Base-by-base conservation (phyloP, 2,113 vertebrate genomes). In the Macroglossus sobrinus region DNA sequence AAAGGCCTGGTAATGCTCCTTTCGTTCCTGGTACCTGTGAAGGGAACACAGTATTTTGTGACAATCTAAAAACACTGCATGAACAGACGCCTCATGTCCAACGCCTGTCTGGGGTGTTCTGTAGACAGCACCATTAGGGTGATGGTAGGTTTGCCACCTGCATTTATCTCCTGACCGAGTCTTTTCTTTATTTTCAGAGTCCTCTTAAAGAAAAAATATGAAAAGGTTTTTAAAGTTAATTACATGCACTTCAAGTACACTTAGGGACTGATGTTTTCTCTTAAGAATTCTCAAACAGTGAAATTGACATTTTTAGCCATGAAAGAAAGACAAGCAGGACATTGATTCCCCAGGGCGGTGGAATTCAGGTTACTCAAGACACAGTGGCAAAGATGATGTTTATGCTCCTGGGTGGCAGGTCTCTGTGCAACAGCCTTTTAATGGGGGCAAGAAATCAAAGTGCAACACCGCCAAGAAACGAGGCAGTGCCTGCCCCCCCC, bases 221-320 rank as follows among this genome's bases (percentile, higher is more conserved):
- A 45, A 74, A 87, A 66, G 38, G 2, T 33, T 95, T 53, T 66
- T 79, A 93, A 96, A 86, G 40, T 45, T 87, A 90, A 92, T 64
- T 14, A 28, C 9, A 78, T 19, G n/a, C 13, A 81, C 43, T 87
- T 87, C 28, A 92, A 94, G 72, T 24, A 81, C 26, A 84, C 61
- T 74, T 38, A 93, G 24, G 50, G 15, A 40, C 8, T 0, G 9
- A 38, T 0, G 2, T 6, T 92, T 94, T 95, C 79, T 96, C 43
- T 75, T 74, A 91, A 93, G 69, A 97, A 71, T 93, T 72, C 76
- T 98, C 61, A 66, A 64, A 96, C 21, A 91, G 63, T 71, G 78
- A 81, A 82, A 88, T 1, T 68, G 96, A 89, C 66, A 50, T 89
- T 71, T 88, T 86, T 30, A 47, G 21, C 55, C 43, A 59, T 38